Percentiles rank a stretch among this genome's conserved stretches.
Conservation (phyloP, 2,113 vertebrate species). For the Rousettus leschenaultii region DNA sequence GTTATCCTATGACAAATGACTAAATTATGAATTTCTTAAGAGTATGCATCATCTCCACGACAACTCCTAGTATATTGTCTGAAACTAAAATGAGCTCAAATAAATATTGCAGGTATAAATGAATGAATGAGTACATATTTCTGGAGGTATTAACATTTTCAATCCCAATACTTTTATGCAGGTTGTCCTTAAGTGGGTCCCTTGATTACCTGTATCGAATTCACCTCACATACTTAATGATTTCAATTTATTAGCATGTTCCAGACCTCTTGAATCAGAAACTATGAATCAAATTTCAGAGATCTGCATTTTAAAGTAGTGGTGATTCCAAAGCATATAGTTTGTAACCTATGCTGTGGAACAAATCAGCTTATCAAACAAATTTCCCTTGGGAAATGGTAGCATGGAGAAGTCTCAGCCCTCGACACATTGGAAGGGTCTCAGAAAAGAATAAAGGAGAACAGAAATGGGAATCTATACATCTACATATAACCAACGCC, state of each 20-base stretch:
- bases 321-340: neutral
- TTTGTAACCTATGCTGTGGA: neutral
- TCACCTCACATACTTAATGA: neutral
- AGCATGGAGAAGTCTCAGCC: neutral
- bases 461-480: neutral
- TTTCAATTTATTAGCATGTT: neutral
- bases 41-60: neutral
- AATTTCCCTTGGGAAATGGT: neutral
- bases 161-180: neutral
- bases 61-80: neutral
- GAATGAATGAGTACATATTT: neutral
- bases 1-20: neutral
- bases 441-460: neutral
- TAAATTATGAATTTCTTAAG: conserved; percentile 30
- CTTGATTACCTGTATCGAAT: neutral
- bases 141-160: neutral
- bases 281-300: neutral
- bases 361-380: neutral
- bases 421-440: neutral
- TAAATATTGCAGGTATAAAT: neutral
- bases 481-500: neutral
- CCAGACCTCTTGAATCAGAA: neutral
- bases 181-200: neutral
- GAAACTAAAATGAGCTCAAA: conserved; percentile 2
- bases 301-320: neutral